Conservation (phyloP, 2,113 vertebrate genomes). For the Boulengeromyrus knoepffleri region DNA sequence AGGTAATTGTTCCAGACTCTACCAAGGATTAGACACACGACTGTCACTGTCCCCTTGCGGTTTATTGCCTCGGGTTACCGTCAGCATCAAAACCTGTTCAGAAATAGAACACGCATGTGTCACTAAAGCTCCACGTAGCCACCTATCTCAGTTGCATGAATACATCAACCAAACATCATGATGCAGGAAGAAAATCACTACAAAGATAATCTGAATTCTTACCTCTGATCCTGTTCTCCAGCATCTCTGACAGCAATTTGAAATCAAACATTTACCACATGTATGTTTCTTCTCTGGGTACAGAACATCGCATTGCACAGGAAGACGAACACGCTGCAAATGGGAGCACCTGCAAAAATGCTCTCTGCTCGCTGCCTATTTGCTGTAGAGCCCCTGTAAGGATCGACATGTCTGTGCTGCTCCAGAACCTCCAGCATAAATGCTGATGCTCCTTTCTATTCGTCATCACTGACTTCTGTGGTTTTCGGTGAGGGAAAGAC, state of each 20-base stretch:
- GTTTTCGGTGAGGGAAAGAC: neutral
- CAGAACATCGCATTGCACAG: neutral
- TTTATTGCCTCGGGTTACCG: neutral
- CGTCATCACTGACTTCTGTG: neutral
- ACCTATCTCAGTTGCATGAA: neutral
- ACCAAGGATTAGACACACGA: neutral
- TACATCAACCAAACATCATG: neutral
- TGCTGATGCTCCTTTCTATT: neutral
- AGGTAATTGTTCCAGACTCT: neutral
- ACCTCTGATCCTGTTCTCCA: neutral
- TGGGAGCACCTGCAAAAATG: neutral
- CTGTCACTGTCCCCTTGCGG: neutral
- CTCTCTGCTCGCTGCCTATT: neutral
- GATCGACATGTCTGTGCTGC: neutral
- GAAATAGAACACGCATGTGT: neutral
- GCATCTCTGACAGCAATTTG: neutral
- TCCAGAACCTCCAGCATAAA: neutral
- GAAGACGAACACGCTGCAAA: neutral
- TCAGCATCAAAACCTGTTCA: neutral
- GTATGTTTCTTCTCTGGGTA: neutral
- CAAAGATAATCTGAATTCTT: neutral
- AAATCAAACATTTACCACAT: neutral
- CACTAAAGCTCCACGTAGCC: neutral
- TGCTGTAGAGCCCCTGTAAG: neutral
- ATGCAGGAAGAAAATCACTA: neutral